Percentiles rank a stretch among this genome's conserved stretches.
phyloP scores from a whole-genome alignment of 2,797 vertebrate species.

The Eulemur rubriventer region DNA sequence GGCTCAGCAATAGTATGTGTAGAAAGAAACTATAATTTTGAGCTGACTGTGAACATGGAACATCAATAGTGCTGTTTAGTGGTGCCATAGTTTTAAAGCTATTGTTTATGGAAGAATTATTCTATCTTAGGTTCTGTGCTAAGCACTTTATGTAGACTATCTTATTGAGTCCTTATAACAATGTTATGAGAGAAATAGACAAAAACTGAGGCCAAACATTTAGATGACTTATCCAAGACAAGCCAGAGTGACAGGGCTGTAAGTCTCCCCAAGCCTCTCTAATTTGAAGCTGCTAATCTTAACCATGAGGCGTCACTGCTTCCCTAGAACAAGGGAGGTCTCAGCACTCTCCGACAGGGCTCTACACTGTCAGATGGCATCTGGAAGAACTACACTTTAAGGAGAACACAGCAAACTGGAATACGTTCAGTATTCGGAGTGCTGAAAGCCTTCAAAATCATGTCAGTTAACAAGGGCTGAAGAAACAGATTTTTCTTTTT shows the following conservation, averaged over 20 bases:
- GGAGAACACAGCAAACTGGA: background rate
- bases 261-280: background rate
- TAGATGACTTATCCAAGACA: background rate
- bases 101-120: background rate
- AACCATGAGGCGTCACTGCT: background rate
- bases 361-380: background rate
- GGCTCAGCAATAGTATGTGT: background rate
- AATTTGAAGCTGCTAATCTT: background rate
- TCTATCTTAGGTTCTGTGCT: background rate
- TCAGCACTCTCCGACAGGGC: fast-evolving
- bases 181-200: background rate
- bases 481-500: background rate
- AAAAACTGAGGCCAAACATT: background rate
- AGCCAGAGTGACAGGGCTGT: background rate
- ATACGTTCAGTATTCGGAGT: background rate
- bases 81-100: background rate
- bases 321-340: background rate
- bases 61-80: background rate
- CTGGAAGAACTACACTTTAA: background rate
- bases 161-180: background rate
- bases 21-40: background rate
- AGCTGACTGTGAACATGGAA: background rate
- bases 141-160: background rate
- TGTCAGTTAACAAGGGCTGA: background rate
- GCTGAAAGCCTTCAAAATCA: slow-evolving; percentile 13